phyloP scores from a whole-genome alignment of 2,113 vertebrate species.

The Spea bombifrons region DNA sequence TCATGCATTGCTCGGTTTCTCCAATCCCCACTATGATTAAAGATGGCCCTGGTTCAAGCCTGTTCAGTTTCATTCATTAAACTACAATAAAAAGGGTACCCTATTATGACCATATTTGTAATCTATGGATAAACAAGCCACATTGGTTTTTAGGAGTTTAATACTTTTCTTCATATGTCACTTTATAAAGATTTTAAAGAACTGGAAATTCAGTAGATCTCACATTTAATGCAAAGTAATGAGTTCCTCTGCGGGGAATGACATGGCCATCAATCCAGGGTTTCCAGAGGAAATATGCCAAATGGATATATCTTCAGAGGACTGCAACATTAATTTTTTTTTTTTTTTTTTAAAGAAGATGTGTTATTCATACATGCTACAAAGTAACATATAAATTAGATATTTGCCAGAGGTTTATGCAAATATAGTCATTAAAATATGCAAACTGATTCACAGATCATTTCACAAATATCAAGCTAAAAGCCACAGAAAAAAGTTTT shows the following conservation, averaged over 20 bases:
- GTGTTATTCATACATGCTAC: not conserved
- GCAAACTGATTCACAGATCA: not conserved
- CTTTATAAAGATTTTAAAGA: too few species aligned
- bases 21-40: too few species aligned
- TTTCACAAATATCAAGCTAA: not conserved
- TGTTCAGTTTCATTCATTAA: too few species aligned
- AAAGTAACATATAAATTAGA: not conserved
- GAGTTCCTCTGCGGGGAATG: not conserved
- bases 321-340: not conserved
- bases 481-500: too few species aligned
- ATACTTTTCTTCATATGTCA: too few species aligned
- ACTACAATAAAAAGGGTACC: too few species aligned
- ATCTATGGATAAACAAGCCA: too few species aligned
- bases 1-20: too few species aligned
- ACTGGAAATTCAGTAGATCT: not conserved
- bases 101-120: too few species aligned
- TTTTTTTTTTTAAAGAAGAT: slow-evolving; percentile 8
- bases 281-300: not conserved
- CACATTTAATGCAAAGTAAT: slow-evolving; percentile 17
- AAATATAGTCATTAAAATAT: not conserved
- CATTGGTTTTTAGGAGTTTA: too few species aligned
- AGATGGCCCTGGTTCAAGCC: too few species aligned
- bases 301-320: not conserved
- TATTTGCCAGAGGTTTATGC: not conserved
- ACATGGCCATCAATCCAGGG: not conserved